Conservation (phyloP, 2,113 vertebrate genomes). For the Zosterops hypoxanthus region DNA sequence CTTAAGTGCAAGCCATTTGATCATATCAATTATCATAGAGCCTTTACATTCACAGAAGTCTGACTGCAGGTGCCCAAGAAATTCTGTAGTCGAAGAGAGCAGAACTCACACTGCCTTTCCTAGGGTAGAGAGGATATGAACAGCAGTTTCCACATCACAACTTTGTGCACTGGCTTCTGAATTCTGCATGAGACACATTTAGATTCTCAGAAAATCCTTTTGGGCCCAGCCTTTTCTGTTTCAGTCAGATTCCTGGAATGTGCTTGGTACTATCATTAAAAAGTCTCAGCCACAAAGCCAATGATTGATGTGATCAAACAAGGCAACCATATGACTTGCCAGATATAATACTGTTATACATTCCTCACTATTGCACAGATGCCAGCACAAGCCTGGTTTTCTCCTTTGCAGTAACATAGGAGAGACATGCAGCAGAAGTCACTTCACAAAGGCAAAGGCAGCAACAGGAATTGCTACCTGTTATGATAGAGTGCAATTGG, state of each 20-base stretch:
- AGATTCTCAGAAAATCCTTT: neutral
- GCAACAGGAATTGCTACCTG: neutral
- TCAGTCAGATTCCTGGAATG: neutral
- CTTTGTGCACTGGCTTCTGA: neutral
- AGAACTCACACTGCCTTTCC: neutral
- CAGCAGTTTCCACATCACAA: neutral
- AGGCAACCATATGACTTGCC: slow-evolving; percentile 42
- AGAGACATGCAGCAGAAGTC: neutral
- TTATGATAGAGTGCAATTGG: neutral
- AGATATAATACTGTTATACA: neutral
- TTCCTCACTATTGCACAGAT: slow-evolving; percentile 31
- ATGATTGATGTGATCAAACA: slow-evolving; percentile 31
- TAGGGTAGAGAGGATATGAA: neutral
- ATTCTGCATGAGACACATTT: neutral
- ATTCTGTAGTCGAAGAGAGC: neutral
- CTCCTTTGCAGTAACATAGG: neutral
- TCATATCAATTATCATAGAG: neutral
- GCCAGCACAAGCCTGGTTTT: slow-evolving; percentile 27
- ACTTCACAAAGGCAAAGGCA: neutral
- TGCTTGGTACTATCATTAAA: neutral
- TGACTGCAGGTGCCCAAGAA: neutral
- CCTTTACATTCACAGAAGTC: neutral
- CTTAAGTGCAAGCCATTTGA: neutral
- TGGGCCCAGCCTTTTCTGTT: neutral
- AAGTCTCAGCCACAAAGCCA: neutral